Evolutionary conservation across 2,797 vertebrate genomes (phyloP).

Genomic region (Enteromius viviparus): DNA sequence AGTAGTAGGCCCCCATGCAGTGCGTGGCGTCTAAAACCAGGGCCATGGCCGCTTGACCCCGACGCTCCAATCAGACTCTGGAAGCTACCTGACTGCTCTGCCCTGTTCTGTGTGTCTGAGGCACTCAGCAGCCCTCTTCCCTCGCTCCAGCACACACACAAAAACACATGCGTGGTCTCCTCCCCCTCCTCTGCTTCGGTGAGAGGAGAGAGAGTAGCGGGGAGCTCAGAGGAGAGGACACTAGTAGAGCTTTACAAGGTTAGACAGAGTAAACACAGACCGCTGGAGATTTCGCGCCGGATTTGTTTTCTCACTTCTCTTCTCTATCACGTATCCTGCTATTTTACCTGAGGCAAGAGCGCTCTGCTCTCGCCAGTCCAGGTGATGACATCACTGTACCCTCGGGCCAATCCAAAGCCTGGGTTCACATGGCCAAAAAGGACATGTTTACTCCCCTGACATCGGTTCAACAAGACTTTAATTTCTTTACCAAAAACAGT

Average conservation of each 20-base stretch:
- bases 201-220: conserved; percentile 36
- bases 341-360: conserved; percentile 28
- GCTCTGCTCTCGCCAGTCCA: background rate
- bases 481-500: background rate
- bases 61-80: background rate
- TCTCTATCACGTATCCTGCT: background rate
- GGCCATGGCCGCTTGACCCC: conserved; percentile 68
- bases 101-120: conserved; percentile 63
- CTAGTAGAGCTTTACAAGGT: conserved; percentile 44
- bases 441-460: background rate
- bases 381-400: background rate
- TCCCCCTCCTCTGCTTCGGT: conserved; percentile 43
- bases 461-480: no score
- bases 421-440: background rate
- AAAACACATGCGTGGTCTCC: conserved; percentile 51
- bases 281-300: background rate
- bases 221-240: conserved; percentile 41
- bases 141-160: conserved; percentile 51
- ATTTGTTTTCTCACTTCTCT: conserved; percentile 1
- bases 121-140: conserved; percentile 56
- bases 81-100: conserved; percentile 42
- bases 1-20: conserved; percentile 73
- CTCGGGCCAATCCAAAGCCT: conserved; percentile 2
- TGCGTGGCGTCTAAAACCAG: conserved; percentile 64
- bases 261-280: conserved; percentile 13